These are phyloP conservation scores for Phaetusa simplex DNA, from an alignment of 2,113 vertebrate species.

Conservation along the genomic window DNA sequence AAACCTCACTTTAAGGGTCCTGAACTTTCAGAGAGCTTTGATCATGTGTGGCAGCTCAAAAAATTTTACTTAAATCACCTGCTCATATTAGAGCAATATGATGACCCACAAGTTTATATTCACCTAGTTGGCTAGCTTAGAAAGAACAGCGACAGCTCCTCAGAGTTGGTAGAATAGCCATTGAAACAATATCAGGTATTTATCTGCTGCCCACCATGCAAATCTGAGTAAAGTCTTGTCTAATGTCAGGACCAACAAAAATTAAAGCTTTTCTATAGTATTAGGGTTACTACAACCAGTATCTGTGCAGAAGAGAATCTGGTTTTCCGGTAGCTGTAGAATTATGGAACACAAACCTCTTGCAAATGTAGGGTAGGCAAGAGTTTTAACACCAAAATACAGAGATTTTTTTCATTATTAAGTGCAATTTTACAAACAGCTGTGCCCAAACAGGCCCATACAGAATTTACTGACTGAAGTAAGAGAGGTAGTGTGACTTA, in stretches of 20 bases:
- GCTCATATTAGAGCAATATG: neutral
- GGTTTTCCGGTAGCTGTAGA: neutral
- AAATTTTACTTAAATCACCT: neutral
- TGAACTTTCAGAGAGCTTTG: neutral
- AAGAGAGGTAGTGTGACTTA: neutral
- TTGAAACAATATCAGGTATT: neutral
- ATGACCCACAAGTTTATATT: neutral
- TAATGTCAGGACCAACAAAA: neutral
- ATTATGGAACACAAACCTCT: neutral
- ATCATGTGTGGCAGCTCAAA: neutral
- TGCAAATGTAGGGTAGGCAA: neutral
- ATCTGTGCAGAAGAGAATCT: neutral
- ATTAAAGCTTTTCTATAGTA: neutral
- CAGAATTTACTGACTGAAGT: neutral
- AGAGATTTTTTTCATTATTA: neutral
- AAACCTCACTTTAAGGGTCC: neutral
- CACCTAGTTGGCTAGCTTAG: neutral
- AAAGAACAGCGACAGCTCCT: rapidly evolving
- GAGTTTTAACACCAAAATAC: neutral
- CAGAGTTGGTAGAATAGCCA: neutral
- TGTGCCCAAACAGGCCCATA: neutral
- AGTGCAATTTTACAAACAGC: neutral
- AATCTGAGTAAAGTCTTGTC: neutral
- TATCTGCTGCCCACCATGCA: neutral
- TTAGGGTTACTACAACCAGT: neutral